phyloP scores from a whole-genome alignment of 2,888 invertebrate species.

The Eueremaeus valkanovi region DNA sequence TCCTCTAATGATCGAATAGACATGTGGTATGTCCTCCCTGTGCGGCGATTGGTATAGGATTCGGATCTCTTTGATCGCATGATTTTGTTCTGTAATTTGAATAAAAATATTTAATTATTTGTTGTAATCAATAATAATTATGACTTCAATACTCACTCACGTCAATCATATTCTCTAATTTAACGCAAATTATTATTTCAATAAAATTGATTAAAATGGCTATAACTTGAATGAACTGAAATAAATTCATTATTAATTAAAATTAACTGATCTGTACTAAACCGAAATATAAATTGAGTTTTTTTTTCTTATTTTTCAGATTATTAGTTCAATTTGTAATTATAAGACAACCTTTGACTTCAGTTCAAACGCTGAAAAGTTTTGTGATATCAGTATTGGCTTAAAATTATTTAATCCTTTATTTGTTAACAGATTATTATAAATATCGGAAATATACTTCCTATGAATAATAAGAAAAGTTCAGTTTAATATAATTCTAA shows the following conservation, averaged over 20 bases:
- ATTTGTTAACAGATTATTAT: too few species aligned
- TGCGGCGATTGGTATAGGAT: conserved; percentile 27
- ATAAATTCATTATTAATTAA: not conserved
- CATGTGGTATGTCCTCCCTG: not conserved
- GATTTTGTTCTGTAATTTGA: conserved; percentile 31
- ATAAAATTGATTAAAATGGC: not conserved
- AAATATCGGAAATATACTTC: too few species aligned
- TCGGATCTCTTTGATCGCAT: conserved; percentile 37
- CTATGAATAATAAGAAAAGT: too few species aligned
- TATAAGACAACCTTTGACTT: too few species aligned
- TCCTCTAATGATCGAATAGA: conserved; percentile 15
- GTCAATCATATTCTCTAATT: conserved; percentile 4
- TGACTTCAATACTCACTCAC: not conserved
- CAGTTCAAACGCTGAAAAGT: too few species aligned
- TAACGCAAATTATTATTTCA: not conserved
- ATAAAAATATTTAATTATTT: not conserved
- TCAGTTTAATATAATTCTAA: too few species aligned
- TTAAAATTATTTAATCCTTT: too few species aligned
- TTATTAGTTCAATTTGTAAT: too few species aligned
- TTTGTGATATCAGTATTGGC: too few species aligned
- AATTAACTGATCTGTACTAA: too few species aligned
- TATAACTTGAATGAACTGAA: not conserved
- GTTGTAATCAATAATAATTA: not conserved
- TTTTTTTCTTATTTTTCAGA: too few species aligned
- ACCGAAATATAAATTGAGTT: too few species aligned